Evolutionary conservation across 2,888 invertebrate genomes (phyloP).

Genomic region (Cataglyphis altisquamis): DNA sequence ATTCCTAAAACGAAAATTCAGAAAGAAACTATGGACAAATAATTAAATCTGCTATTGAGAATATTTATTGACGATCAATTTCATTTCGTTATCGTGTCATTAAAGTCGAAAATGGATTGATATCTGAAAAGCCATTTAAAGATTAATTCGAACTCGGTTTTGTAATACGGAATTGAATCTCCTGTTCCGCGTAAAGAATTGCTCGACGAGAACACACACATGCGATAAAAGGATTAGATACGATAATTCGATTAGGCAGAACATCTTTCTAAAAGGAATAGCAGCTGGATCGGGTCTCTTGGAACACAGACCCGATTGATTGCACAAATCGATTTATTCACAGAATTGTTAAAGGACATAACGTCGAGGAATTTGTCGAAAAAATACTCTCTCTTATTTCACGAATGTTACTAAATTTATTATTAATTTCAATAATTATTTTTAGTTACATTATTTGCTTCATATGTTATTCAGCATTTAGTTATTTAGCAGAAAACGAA

Average conservation of each 20-base stretch:
- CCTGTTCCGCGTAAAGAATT: neutral
- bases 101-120: neutral
- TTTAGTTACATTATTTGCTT: neutral
- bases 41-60: neutral
- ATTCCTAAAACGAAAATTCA: neutral
- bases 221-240: neutral
- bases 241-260: neutral
- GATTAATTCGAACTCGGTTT: neutral
- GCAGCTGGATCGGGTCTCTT: neutral
- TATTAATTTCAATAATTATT: neutral
- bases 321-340: conserved; percentile 16
- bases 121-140: neutral
- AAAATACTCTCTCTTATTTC: conserved; percentile 6
- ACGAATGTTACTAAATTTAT: neutral
- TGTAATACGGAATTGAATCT: neutral
- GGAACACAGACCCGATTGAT: neutral
- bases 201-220: neutral
- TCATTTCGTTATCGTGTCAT: neutral
- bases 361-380: neutral
- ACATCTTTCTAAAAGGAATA: neutral
- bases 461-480: neutral
- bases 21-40: neutral
- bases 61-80: neutral
- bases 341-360: neutral
- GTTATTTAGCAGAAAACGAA: neutral